phyloP scores from a whole-genome alignment of 1,140 invertebrate species.

The Drosophila mauritiana region DNA sequence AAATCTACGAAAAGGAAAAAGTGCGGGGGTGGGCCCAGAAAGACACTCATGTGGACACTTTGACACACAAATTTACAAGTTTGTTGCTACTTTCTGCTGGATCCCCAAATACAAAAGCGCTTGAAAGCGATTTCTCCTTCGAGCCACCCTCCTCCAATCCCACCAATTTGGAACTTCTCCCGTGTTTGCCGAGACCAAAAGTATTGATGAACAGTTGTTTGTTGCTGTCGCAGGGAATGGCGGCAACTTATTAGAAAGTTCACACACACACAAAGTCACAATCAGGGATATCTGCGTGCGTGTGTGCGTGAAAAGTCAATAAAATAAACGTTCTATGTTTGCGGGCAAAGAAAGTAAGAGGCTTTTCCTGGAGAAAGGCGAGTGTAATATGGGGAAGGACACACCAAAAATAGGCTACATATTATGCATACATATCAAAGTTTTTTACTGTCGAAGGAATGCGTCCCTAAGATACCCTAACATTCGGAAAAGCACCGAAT shows the following conservation, averaged over 20 bases:
- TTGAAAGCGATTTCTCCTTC: constrained; percentile 32
- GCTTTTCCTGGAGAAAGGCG: not conserved
- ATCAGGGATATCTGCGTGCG: constrained; percentile 33
- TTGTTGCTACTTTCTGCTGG: constrained; percentile 55
- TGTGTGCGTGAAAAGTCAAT: constrained; percentile 69
- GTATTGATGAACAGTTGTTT: constrained; percentile 82
- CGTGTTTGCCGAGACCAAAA: constrained; percentile 66
- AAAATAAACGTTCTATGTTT: constrained; percentile 79
- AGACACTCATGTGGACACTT: constrained; percentile 52
- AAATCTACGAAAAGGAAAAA: constrained; percentile 46
- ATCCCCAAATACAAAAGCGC: constrained; percentile 43
- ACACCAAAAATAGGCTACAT: constrained; percentile 69
- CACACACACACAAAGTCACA: constrained; percentile 34
- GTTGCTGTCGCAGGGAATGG: constrained; percentile 65
- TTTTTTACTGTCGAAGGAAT: constrained; percentile 34
- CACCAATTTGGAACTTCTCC: constrained; percentile 4
- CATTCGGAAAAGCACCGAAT: constrained; percentile 5
- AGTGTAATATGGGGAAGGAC: not conserved
- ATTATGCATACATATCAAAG: constrained; percentile 71
- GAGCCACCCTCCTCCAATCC: not conserved
- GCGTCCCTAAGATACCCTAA: constrained; percentile 2
- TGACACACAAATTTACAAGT: constrained; percentile 79
- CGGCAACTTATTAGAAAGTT: constrained; percentile 81
- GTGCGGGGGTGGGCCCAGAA: constrained; percentile 5
- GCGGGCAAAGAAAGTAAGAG: constrained; percentile 37